Evolutionary conservation across 1,140 invertebrate genomes (phyloP).

Genomic region (Heliconius himera): DNA sequence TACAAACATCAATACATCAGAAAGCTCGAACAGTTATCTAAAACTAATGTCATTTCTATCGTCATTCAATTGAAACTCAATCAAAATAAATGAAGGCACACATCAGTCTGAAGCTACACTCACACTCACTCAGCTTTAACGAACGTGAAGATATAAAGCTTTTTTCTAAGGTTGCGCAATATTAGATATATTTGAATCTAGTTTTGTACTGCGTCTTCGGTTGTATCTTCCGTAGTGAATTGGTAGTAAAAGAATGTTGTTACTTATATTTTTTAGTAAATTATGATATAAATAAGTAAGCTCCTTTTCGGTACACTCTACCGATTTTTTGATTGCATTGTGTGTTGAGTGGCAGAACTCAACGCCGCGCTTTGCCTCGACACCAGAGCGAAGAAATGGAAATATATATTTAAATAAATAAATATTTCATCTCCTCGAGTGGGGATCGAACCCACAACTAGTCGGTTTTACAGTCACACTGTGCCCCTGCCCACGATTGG

Average conservation of each 20-base stretch:
- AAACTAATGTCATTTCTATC: constrained; percentile 6
- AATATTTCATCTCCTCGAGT: no score
- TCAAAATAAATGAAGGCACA: constrained; percentile 8
- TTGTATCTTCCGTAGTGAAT: background rate
- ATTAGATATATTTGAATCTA: background rate
- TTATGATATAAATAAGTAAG: no score
- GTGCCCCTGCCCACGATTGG: no score
- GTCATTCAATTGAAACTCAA: constrained; percentile 3
- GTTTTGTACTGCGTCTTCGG: background rate
- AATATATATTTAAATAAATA: no score
- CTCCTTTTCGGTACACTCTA: no score
- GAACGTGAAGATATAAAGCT: background rate
- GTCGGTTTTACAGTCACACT: no score
- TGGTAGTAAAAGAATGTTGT: background rate
- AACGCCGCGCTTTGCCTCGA: no score
- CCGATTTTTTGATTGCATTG: no score
- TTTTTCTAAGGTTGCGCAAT: background rate
- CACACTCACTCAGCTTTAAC: background rate
- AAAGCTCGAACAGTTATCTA: background rate
- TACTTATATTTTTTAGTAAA: no score
- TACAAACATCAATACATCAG: background rate
- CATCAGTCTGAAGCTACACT: background rate
- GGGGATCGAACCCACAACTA: no score
- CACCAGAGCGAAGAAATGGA: no score
- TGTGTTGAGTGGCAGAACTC: no score